phyloP scores from a whole-genome alignment of 2,113 vertebrate genomes.

The Equus przewalskii region DNA sequence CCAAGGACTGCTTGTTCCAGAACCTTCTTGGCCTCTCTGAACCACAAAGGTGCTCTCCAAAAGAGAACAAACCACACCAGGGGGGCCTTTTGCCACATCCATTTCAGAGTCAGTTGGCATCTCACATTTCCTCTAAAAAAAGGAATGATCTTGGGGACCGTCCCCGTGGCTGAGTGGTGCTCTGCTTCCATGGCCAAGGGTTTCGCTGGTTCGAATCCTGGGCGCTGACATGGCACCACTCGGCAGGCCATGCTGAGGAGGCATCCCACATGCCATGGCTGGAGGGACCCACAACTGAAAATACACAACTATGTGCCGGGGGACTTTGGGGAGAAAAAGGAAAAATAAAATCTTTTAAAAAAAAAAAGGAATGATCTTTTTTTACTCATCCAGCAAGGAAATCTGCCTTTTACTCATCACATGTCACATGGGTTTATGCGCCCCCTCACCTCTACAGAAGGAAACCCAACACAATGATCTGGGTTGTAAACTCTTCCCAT shows the following conservation, averaged over 20 bases:
- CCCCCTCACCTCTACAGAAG: neutral
- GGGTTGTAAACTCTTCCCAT: neutral
- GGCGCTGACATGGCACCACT: too few relatives aligned
- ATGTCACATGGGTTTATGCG: neutral
- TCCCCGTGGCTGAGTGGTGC: too few relatives aligned
- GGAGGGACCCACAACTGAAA: too few relatives aligned
- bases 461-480: neutral
- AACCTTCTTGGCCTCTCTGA: neutral
- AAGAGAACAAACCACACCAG: neutral
- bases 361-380: neutral
- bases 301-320: too few relatives aligned
- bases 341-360: too few relatives aligned
- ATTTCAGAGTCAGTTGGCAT: neutral
- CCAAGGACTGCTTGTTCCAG: neutral
- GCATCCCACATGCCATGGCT: too few relatives aligned
- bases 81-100: neutral
- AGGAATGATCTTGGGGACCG: neutral
- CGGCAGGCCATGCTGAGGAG: too few relatives aligned
- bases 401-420: neutral
- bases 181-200: too few relatives aligned
- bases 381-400: neutral
- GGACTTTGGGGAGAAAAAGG: too few relatives aligned
- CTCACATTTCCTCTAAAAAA: neutral
- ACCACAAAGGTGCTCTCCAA: neutral
- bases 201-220: too few relatives aligned